phyloP scores from a whole-genome alignment of 2,888 invertebrate species.

The Trachelus troglodyta region DNA sequence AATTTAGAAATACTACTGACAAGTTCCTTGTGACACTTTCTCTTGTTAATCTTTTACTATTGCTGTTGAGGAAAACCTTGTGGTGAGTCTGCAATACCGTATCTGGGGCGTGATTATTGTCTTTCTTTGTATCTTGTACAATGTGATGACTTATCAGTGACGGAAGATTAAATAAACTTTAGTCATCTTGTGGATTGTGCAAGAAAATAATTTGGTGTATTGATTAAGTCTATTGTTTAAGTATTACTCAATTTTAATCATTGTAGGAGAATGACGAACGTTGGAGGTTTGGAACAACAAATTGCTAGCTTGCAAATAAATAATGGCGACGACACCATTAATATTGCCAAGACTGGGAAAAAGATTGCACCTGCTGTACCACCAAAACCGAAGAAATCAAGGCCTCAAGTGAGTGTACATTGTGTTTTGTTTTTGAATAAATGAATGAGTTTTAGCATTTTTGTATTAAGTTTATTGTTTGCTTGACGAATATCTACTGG shows the following conservation, averaged over 20 bases:
- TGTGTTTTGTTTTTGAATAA: constrained; percentile 3
- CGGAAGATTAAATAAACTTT: neutral
- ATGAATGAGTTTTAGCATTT: neutral
- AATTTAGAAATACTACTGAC: neutral
- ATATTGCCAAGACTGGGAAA: constrained; percentile 62
- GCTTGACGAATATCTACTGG: neutral
- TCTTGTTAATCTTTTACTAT: neutral
- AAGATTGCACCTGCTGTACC: constrained; percentile 85
- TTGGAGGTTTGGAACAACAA: constrained; percentile 78
- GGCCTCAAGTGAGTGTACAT: constrained; percentile 68
- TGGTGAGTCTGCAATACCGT: neutral
- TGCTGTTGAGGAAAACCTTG: neutral
- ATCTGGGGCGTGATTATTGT: neutral
- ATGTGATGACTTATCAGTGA: neutral
- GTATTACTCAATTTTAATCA: neutral
- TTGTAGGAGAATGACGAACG: constrained; percentile 57
- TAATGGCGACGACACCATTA: constrained; percentile 65
- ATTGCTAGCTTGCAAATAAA: constrained; percentile 76
- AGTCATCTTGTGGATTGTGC: neutral
- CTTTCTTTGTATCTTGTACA: neutral
- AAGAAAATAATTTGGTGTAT: neutral
- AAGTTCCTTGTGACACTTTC: neutral
- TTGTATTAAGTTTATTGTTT: neutral
- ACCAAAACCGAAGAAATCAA: constrained; percentile 78
- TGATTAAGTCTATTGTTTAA: neutral